Conservation (phyloP, 2,113 vertebrate genomes). For the Peromyscus californicus region DNA sequence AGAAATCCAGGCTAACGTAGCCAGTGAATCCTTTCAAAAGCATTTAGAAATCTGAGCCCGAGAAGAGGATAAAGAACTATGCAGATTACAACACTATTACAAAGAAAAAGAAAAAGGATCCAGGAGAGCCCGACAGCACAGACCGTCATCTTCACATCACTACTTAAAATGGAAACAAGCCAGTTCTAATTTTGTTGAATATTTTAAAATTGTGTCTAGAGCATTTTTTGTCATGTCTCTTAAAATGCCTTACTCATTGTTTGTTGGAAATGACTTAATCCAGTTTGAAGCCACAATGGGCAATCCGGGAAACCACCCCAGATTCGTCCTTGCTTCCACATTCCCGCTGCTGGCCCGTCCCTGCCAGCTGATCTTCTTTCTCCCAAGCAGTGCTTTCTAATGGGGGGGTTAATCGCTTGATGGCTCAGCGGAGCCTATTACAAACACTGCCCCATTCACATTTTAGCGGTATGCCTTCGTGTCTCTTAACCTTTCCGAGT, state of each 20-base stretch:
- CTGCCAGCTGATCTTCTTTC: background rate
- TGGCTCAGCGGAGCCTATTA: background rate
- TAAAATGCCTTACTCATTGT: background rate
- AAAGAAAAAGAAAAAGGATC: background rate
- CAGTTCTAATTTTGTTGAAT: background rate
- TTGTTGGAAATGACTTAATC: background rate
- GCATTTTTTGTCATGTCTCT: slow-evolving; percentile 17
- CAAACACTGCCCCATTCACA: background rate
- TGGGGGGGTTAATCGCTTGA: background rate
- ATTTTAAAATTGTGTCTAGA: background rate
- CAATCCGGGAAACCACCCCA: background rate
- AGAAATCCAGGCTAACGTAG: background rate
- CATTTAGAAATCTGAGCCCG: background rate
- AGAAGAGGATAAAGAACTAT: background rate
- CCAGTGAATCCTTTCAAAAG: background rate
- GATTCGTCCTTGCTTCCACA: background rate
- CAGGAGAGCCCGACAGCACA: background rate
- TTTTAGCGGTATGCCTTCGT: background rate
- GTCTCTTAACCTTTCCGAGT: background rate
- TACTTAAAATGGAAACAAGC: slow-evolving; percentile 16
- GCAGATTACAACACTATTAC: background rate
- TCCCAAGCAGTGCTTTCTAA: background rate
- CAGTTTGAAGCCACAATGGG: background rate
- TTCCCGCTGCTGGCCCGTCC: background rate
- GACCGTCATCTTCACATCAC: background rate